Percentiles rank a stretch among this genome's conserved stretches.
Evolutionary conservation across 2,113 vertebrate species (phyloP).

Genomic region (Formicarius rufipectus): DNA sequence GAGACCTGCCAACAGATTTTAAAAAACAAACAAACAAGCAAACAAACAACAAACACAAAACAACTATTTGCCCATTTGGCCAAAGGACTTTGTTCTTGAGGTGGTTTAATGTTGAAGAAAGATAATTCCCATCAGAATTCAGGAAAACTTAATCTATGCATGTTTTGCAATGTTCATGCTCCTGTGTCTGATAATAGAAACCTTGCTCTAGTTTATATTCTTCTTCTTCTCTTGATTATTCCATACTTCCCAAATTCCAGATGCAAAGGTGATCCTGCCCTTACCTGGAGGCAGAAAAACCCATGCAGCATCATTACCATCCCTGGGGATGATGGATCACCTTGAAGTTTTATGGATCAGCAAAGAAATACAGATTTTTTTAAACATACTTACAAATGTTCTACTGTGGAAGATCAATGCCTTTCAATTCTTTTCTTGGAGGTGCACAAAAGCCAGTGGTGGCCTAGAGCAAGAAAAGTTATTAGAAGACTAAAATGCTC

Average conservation of each 20-base stretch:
- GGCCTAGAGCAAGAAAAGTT: neutral
- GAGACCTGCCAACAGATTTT: neutral
- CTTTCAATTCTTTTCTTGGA: neutral
- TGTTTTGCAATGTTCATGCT: conserved; percentile 56
- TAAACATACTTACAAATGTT: neutral
- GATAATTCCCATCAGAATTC: neutral
- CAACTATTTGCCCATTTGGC: neutral
- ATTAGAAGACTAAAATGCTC: neutral
- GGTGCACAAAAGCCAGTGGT: neutral
- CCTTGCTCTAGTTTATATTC: conserved; percentile 48
- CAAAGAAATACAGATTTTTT: neutral
- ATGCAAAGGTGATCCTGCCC: conserved; percentile 47
- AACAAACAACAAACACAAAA: no score
- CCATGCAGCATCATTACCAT: neutral
- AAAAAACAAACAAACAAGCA: no score
- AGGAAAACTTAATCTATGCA: neutral
- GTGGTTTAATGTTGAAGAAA: neutral
- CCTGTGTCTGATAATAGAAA: conserved; percentile 66
- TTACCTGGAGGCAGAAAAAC: neutral
- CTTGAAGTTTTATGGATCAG: neutral
- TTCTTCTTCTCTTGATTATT: conserved; percentile 71
- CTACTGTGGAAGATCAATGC: neutral
- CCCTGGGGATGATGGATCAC: neutral
- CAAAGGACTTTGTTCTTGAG: neutral
- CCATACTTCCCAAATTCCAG: conserved; percentile 69